Conservation (phyloP, 2,888 invertebrate genomes). For the Andrena bicolor region DNA sequence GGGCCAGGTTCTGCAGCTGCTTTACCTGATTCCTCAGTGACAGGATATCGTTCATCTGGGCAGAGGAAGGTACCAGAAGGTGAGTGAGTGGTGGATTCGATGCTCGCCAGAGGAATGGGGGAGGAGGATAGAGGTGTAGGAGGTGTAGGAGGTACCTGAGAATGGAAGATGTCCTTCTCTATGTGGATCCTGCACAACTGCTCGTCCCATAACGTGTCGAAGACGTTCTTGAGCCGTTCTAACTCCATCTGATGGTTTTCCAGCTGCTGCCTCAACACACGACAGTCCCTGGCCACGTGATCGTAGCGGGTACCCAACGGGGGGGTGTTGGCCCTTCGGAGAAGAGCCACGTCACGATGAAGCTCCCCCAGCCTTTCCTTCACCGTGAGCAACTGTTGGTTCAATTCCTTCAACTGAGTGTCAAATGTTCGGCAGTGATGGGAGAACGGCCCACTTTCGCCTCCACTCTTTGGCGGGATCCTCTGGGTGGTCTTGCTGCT, state of each 20-base stretch:
- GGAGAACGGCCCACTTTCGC: conserved; percentile 87
- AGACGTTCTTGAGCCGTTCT: conserved; percentile 87
- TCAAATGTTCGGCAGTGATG: conserved; percentile 88
- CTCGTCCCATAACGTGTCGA: conserved; percentile 90
- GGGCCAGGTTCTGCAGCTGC: conserved; percentile 88
- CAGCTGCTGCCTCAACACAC: conserved; percentile 87
- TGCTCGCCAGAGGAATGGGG: neutral
- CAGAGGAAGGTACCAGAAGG: no score
- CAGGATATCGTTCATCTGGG: conserved; percentile 88
- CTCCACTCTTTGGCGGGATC: conserved; percentile 79
- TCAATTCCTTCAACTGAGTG: conserved; percentile 87
- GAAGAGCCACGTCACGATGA: conserved; percentile 89
- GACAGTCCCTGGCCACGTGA: conserved; percentile 87
- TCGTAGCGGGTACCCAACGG: conserved; percentile 86
- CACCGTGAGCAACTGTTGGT: conserved; percentile 87
- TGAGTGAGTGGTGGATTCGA: no score
- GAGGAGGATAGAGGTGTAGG: neutral
- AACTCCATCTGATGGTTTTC: conserved; percentile 88
- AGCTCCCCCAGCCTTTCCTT: conserved; percentile 89
- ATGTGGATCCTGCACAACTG: conserved; percentile 89
- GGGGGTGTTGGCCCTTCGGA: conserved; percentile 86
- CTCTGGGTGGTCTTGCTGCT: conserved; percentile 74
- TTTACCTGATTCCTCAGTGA: conserved; percentile 89
- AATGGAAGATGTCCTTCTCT: conserved; percentile 89
- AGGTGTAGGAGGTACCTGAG: conserved; percentile 83